Evolutionary conservation across 2,888 invertebrate genomes (phyloP).

Genomic region (Graphium colonna): DNA sequence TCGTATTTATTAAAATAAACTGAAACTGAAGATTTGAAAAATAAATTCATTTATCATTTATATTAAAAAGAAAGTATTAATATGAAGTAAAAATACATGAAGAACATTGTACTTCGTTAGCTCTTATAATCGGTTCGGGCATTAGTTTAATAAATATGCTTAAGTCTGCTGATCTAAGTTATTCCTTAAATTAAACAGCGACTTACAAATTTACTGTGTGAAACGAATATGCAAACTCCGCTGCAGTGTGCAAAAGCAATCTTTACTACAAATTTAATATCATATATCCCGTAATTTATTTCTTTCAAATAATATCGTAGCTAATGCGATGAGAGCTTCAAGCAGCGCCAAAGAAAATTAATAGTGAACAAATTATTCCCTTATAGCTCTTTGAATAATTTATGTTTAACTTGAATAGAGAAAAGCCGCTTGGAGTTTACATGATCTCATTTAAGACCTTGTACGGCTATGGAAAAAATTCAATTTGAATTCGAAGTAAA

Average conservation of each 20-base stretch:
- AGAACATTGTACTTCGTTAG: slow-evolving; percentile 69
- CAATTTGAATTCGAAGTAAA: too few relatives aligned
- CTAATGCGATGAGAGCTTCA: neutral
- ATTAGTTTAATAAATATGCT: slow-evolving; percentile 76
- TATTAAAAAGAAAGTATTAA: too few relatives aligned
- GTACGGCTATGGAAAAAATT: neutral
- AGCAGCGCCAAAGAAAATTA: slow-evolving; percentile 5
- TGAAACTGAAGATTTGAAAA: too few relatives aligned
- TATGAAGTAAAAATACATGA: too few relatives aligned
- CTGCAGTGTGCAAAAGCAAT: neutral
- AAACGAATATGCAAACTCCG: slow-evolving; percentile 53
- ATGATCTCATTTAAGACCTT: slow-evolving; percentile 19
- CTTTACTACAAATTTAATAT: neutral
- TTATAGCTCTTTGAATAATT: slow-evolving; percentile 19
- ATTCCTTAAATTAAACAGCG: slow-evolving; percentile 63
- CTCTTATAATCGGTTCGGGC: slow-evolving; percentile 74
- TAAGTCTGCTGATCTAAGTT: slow-evolving; percentile 64
- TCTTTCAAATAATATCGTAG: neutral
- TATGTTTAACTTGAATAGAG: slow-evolving; percentile 16
- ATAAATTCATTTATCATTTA: too few relatives aligned
- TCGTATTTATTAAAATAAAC: too few relatives aligned
- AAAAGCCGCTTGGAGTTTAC: slow-evolving; percentile 16
- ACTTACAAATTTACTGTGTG: slow-evolving; percentile 57
- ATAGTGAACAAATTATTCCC: slow-evolving; percentile 1
- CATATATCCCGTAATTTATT: neutral